Conservation (phyloP, 2,797 vertebrate species). For the Glyptemys insculpta region DNA sequence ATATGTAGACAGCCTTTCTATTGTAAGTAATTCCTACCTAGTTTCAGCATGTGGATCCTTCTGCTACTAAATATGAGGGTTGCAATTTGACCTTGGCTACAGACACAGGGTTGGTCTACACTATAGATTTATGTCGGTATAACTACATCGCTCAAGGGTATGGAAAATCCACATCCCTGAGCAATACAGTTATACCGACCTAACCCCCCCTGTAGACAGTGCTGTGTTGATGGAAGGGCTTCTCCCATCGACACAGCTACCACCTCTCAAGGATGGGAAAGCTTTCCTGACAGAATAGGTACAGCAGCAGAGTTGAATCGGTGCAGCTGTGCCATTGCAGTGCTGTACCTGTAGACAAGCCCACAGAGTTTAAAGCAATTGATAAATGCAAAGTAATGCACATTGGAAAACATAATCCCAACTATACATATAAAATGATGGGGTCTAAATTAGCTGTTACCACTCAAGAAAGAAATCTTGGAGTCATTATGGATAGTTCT, state of each 20-base stretch:
- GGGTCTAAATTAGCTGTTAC: too few species aligned
- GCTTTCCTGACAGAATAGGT: too few species aligned
- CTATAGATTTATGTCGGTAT: not conserved
- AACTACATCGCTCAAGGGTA: not conserved
- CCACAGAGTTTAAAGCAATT: not conserved
- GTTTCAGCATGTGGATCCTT: not conserved
- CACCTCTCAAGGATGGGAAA: not conserved
- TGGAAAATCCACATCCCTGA: not conserved
- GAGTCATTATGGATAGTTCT: too few species aligned
- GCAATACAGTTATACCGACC: not conserved
- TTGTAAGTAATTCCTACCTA: not conserved
- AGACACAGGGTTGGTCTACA: not conserved
- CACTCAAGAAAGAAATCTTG: too few species aligned
- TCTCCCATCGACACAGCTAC: not conserved
- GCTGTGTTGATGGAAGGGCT: not conserved
- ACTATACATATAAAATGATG: too few species aligned
- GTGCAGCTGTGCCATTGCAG: not conserved
- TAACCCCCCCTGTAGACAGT: not conserved
- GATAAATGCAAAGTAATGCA: not conserved
- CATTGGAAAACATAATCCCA: too few species aligned
- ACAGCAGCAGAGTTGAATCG: not conserved
- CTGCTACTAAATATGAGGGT: not conserved
- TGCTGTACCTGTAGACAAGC: not conserved
- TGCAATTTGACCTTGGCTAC: constrained; percentile 12
- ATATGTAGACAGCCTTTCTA: not conserved